phyloP scores from a whole-genome alignment of 2,888 invertebrate species.

The Erynnis tages region DNA sequence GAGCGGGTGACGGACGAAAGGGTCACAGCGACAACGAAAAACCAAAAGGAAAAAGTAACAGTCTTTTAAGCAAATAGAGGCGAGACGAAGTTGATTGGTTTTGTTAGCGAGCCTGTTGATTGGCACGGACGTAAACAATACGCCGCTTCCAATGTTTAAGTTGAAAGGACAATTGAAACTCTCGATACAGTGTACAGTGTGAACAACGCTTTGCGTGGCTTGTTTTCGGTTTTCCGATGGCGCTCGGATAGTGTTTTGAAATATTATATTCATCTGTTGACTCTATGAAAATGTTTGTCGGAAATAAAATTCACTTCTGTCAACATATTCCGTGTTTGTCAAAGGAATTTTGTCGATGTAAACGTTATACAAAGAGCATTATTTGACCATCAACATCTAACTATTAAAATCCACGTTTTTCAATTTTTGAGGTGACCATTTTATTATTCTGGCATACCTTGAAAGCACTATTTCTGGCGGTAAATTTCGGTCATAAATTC shows the following conservation, averaged over 20 bases:
- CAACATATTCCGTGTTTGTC: conserved; percentile 20
- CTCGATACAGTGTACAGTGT: conserved; percentile 48
- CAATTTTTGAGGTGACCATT: no score
- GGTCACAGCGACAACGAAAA: conserved; percentile 75
- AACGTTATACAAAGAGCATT: conserved; percentile 1
- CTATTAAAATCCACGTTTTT: no score
- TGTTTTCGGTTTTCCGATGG: conserved; percentile 36
- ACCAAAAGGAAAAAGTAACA: conserved; percentile 74
- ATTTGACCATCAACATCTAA: neutral
- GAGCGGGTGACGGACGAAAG: conserved; percentile 78
- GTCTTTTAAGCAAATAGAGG: conserved; percentile 81
- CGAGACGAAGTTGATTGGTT: conserved; percentile 83
- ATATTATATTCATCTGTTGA: conserved; percentile 38
- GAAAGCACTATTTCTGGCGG: no score
- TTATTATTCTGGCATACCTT: no score
- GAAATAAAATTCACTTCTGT: conserved; percentile 19
- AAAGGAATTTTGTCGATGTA: conserved; percentile 1
- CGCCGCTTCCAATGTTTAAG: conserved; percentile 69
- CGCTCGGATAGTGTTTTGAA: conserved; percentile 40
- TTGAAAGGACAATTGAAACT: conserved; percentile 74
- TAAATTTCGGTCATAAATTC: conserved; percentile 48
- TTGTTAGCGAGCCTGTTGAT: conserved; percentile 80
- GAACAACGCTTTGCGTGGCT: conserved; percentile 50
- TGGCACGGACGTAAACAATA: conserved; percentile 79
- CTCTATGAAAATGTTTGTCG: conserved; percentile 32